Base-by-base conservation (phyloP, 2,888 invertebrate genomes). In the Caenorhabditis becei region DNA sequence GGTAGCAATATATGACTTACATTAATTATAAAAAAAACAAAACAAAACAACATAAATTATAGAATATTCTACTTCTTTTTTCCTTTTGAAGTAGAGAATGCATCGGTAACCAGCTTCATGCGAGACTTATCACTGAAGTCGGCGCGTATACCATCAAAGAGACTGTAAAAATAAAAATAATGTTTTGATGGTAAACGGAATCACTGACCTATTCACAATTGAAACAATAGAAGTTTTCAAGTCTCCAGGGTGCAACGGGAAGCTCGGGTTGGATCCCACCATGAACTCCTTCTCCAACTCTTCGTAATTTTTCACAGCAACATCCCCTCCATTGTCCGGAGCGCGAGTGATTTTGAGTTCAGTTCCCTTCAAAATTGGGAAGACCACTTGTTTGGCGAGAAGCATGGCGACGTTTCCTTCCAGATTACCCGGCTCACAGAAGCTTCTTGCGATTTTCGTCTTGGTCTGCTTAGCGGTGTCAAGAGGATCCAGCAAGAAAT, bases 181-280 rank as follows among this genome's bases (percentile, higher is more conserved):
- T n/a, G n/a, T n/a, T n/a, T n/a, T n/a, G n/a, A n/a, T 35, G 32
- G 18, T 44, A 23, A 49, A 16, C 1, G 3, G 24, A 16, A 32
- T 4, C 2, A 23, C 58, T 47, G 23, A 85, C 90, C 93, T 94
- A 92, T 97, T 97, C 23, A 99, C 94, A 89, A 95, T 95, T 80
- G 93, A 92, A 92, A 96, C 96, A 8, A 96, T 95, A 20, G 95
- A 94, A 41, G 93, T 93, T 92, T 99, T 99, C 86, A 99, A 93
- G 93, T 98, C 97, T 18, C 94, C 97, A 24, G 98, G 97, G 93
- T 97, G 97, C 69, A 98, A 93, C 10, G 85, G 85, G 65, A 85
- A 83, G 1, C 62, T 67, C 0, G 85, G 71, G 41, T 86, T 84
- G 11, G 77, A 49, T 20, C 87, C 87, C 8, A 94, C 94, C 0